Conservation (phyloP, 2,113 vertebrate genomes). For the Microcebus ravelobensis region DNA sequence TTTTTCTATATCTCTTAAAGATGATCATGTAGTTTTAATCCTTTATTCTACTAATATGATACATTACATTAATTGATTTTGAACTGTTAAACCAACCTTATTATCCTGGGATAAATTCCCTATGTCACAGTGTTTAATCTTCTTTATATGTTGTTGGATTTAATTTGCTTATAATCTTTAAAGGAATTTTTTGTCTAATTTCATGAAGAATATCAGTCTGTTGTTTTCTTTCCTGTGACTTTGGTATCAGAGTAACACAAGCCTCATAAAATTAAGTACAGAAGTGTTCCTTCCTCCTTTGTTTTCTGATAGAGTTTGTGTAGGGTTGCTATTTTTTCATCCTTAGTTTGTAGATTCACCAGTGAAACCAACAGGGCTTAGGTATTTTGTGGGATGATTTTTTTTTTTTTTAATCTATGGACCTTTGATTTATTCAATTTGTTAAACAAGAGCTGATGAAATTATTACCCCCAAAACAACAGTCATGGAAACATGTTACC, state of each 20-base stretch:
- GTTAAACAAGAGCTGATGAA: slow-evolving; percentile 47
- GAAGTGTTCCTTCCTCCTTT: background rate
- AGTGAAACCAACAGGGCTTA: background rate
- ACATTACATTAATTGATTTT: background rate
- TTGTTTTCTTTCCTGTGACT: background rate
- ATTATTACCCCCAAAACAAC: background rate
- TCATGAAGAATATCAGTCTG: background rate
- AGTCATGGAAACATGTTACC: background rate
- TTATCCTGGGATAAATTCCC: background rate
- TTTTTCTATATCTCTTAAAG: background rate
- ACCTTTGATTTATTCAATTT: slow-evolving; percentile 58
- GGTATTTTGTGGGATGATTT: background rate
- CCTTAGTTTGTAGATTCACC: background rate
- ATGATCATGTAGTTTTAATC: background rate
- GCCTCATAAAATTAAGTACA: background rate
- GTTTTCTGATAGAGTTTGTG: background rate
- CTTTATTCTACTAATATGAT: background rate
- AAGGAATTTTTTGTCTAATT: background rate
- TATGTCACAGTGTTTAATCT: background rate
- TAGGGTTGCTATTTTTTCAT: background rate
- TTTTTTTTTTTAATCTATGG: background rate
- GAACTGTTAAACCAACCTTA: background rate
- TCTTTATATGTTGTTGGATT: background rate
- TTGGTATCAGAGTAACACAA: background rate
- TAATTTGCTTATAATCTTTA: background rate